Base-by-base conservation (phyloP, 2,888 invertebrate species). In the Volucella inanis region DNA sequence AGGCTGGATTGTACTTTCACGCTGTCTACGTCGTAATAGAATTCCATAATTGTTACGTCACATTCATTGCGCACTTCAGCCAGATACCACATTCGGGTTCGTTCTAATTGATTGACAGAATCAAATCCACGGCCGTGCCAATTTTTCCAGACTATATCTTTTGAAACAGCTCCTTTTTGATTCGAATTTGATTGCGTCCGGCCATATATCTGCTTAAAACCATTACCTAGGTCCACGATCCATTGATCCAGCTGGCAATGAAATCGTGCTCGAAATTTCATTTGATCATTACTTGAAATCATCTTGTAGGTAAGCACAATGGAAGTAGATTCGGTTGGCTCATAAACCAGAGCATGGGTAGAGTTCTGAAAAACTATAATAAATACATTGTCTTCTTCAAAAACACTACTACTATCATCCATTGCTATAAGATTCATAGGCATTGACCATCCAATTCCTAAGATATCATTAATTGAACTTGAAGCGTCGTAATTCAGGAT, bases 101-200 rank as follows among this genome's bases (percentile, higher is more conserved):
- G 43, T 62, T 68, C 15, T 11, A 62, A 1, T 38, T 62, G 77
- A n/a, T 62, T 31, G 1, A 8, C 55, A 3, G 10, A 11, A 15
- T 77, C 77, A 38, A 62, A 77, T 11, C 77, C 77, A 31, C 50
- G 18, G 0, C 68, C 70, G 18, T 70, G 59, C 77, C 77, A 77
- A 11, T 77, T 61, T 9, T 39, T 62, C 77, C 77, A 77, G 8
- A 70, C 55, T 12, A 77, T 43, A 38, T 77, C 54, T 11, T 43
- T 68, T 0, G 61, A 54, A 22, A 70, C 10, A 0, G 77, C 77
- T 0, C 77, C 76, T 11, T 9, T 31, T 31, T 31, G 31, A 8
- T 14, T 12, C 1, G 54, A 14, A 18, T 3, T 10, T 14, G 3
- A 31, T 31, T 31, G 8, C 2, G 49, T 41, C 15, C 52, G 50